A percentile compares a stretch with the other conserved stretches of the same genome.
phyloP scores from a whole-genome alignment of 30 jellyfish, hydroid and myxozoan species.

The Rhopilema esculentum region DNA sequence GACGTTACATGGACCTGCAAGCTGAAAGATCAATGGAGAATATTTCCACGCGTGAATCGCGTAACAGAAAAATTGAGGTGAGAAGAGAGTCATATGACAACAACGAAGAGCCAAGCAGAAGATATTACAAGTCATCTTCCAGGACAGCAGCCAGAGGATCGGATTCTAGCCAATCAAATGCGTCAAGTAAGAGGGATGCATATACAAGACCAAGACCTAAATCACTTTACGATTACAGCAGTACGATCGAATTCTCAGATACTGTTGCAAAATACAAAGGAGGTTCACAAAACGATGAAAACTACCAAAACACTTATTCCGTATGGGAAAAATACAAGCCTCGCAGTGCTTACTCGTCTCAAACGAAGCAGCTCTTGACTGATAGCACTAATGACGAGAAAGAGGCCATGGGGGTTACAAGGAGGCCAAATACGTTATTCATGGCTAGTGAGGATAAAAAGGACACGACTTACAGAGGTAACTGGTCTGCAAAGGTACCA shows the following conservation, averaged over 20 bases:
- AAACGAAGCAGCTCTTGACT: neutral
- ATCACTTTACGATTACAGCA: constrained; percentile 45
- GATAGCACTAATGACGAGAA: constrained; percentile 7
- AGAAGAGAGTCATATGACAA: neutral
- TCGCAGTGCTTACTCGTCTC: constrained; percentile 9
- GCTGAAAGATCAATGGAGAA: constrained; percentile 8
- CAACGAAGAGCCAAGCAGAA: constrained; percentile 28
- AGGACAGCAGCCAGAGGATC: neutral
- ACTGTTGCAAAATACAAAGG: constrained; percentile 38
- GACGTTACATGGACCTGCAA: neutral
- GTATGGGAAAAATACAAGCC: constrained; percentile 54
- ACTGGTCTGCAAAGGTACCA: constrained; percentile 69
- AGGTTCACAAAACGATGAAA: constrained; percentile 1
- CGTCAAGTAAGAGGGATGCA: constrained; percentile 19
- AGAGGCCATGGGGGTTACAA: constrained; percentile 4
- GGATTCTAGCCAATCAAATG: too few species aligned
- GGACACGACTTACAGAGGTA: constrained; percentile 57
- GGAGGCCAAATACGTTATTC: constrained; percentile 57
- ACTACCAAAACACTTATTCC: constrained; percentile 3
- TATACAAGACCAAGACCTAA: constrained; percentile 57
- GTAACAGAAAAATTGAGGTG: neutral
- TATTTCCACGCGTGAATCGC: neutral
- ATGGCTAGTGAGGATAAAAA: constrained; percentile 44
- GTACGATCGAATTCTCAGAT: constrained; percentile 22
- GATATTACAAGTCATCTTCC: neutral